Conservation (phyloP, 1,140 invertebrate species). For the Aphidius ervi region DNA sequence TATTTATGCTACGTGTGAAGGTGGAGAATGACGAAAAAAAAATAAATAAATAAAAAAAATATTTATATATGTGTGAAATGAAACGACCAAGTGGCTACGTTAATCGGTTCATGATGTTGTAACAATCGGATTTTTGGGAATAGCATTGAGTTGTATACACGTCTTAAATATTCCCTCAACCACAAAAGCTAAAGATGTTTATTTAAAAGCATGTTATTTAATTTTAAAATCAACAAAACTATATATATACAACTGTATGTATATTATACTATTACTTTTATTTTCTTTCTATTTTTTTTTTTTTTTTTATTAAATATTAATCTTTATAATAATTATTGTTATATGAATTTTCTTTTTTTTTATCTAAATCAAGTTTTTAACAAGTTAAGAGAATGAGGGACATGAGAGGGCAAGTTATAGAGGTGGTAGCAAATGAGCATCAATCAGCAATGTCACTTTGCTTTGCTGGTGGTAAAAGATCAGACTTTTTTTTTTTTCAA, state of each 20-base stretch:
- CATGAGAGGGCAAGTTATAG: conserved; percentile 18
- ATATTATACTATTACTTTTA: no score
- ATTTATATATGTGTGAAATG: conserved; percentile 1
- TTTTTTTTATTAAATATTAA: no score
- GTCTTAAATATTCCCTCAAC: no score
- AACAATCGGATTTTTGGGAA: conserved; percentile 38
- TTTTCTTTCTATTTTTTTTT: no score
- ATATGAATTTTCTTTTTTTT: not conserved
- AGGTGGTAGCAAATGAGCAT: conserved; percentile 13
- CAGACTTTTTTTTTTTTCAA: conserved; percentile 9
- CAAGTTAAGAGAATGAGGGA: conserved; percentile 5
- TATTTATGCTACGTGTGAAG: conserved; percentile 44
- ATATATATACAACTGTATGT: no score
- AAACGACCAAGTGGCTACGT: conserved; percentile 37
- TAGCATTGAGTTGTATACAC: no score
- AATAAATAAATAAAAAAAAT: no score
- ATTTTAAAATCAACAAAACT: no score
- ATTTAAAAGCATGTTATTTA: no score
- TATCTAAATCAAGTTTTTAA: conserved; percentile 16
- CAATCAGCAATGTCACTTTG: conserved; percentile 16
- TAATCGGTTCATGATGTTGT: conserved; percentile 48
- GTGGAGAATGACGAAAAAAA: no score
- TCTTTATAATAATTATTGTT: no score
- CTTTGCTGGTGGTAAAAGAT: conserved; percentile 6
- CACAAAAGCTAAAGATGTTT: no score